Conservation (phyloP, 2,113 vertebrate species). For the Chaetops frenatus region DNA sequence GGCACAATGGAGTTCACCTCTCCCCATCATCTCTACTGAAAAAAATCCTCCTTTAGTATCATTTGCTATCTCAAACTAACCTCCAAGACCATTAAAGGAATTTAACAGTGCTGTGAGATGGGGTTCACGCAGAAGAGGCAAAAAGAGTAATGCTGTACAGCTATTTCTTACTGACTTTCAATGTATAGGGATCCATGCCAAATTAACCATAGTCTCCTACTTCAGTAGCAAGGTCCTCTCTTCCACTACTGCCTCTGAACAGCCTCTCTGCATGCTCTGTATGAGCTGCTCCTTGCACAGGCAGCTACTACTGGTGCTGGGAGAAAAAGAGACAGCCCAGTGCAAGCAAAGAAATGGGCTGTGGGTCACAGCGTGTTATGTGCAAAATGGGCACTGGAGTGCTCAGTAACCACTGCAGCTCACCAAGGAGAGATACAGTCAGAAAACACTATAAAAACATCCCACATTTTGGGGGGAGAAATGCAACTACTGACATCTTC, state of each 20-base stretch:
- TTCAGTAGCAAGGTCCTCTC: background rate
- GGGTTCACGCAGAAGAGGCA: background rate
- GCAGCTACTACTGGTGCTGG: background rate
- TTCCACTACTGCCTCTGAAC: background rate
- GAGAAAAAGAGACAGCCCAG: background rate
- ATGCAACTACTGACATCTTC: background rate
- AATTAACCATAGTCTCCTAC: background rate
- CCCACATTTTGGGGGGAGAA: background rate
- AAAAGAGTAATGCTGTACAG: background rate
- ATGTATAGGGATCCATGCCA: background rate
- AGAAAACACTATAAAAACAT: background rate
- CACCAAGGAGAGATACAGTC: background rate
- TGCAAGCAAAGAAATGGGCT: background rate
- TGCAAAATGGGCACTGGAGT: background rate
- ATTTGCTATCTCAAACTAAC: background rate
- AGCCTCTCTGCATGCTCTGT: background rate
- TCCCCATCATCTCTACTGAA: background rate
- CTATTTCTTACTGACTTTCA: background rate
- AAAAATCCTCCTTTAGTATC: background rate
- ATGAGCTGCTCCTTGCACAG: rapidly evolving
- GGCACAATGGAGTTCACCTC: background rate
- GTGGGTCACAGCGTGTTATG: background rate
- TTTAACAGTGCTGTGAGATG: background rate
- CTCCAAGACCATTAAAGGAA: background rate
- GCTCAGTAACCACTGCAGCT: background rate